Conservation (phyloP, 2,797 vertebrate genomes). For the Channallabes apus region DNA sequence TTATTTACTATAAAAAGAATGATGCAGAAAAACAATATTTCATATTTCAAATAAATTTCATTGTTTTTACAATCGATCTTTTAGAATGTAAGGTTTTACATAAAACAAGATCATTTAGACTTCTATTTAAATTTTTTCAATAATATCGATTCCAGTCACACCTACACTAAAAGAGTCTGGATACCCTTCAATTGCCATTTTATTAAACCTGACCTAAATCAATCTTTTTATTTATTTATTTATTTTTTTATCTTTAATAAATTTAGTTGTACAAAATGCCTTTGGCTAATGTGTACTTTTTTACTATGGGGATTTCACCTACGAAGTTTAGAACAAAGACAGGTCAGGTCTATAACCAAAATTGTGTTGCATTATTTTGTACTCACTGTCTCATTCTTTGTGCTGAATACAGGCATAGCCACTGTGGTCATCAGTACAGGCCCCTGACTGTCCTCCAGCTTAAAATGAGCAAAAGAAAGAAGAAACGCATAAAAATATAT, state of each 20-base stretch:
- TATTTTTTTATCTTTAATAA: neutral
- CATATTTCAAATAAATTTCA: too few species aligned
- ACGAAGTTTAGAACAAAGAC: neutral
- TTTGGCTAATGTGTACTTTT: neutral
- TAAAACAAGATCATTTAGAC: neutral
- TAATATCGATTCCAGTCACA: neutral
- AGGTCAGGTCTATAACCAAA: neutral
- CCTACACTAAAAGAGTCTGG: neutral
- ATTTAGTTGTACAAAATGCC: neutral
- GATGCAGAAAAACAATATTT: too few species aligned
- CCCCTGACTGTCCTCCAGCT: conserved; percentile 89
- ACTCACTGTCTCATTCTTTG: conserved; percentile 98
- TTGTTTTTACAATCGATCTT: too few species aligned
- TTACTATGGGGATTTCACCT: neutral
- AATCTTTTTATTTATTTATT: neutral
- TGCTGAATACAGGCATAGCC: conserved; percentile 99
- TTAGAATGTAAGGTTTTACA: neutral
- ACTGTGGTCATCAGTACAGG: conserved; percentile 96
- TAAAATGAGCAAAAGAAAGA: conserved; percentile 56
- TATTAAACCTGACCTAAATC: neutral
- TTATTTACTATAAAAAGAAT: neutral
- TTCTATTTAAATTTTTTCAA: neutral
- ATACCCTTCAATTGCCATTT: neutral
- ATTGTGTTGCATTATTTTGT: conserved; percentile 9
- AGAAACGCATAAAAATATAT: neutral